Percentiles rank a stretch among this genome's conserved stretches.
phyloP scores from a whole-genome alignment of 1,140 invertebrate species.

The Drosophila sp. region DNA sequence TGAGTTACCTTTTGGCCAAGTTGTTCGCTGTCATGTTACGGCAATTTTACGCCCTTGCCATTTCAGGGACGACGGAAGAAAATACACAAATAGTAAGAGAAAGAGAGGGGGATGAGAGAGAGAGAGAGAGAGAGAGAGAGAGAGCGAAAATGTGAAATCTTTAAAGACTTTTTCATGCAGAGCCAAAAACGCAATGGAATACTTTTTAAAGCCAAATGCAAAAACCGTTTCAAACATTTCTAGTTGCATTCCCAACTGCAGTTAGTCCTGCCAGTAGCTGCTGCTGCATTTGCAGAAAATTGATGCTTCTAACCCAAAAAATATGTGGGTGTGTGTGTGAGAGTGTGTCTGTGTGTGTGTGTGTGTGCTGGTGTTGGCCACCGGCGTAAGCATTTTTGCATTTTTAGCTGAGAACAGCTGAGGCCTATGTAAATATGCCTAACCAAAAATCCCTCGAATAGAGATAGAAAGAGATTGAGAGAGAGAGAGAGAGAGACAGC shows the following conservation, averaged over 20 bases:
- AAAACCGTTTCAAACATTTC: conserved; percentile 27
- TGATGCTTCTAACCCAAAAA: conserved; percentile 21
- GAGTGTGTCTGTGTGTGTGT: background rate
- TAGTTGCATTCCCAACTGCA: conserved; percentile 59
- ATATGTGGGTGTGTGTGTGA: background rate
- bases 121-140: background rate
- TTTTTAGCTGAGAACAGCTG: conserved; percentile 64
- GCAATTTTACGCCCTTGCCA: conserved; percentile 79
- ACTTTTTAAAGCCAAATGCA: conserved; percentile 4
- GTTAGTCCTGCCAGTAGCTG: conserved; percentile 14
- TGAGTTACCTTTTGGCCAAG: conserved; percentile 75
- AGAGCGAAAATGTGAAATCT: conserved; percentile 46
- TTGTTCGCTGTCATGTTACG: conserved; percentile 80
- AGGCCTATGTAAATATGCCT: conserved; percentile 64
- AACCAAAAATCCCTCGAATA: conserved; percentile 45
- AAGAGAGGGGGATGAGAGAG: no score
- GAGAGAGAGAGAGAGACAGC: conserved; percentile 49
- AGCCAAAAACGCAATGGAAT: conserved; percentile 15
- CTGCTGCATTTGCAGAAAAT: conserved; percentile 17
- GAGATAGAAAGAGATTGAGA: conserved; percentile 45
- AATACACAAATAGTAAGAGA: conserved; percentile 4
- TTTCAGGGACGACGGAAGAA: conserved; percentile 71
- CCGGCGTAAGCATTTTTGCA: conserved; percentile 65
- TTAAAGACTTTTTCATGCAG: conserved; percentile 47
- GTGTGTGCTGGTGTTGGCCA: conserved; percentile 34